Evolutionary conservation across 2,888 invertebrate genomes (phyloP).

Genomic region (Chydorus sphaericus): DNA sequence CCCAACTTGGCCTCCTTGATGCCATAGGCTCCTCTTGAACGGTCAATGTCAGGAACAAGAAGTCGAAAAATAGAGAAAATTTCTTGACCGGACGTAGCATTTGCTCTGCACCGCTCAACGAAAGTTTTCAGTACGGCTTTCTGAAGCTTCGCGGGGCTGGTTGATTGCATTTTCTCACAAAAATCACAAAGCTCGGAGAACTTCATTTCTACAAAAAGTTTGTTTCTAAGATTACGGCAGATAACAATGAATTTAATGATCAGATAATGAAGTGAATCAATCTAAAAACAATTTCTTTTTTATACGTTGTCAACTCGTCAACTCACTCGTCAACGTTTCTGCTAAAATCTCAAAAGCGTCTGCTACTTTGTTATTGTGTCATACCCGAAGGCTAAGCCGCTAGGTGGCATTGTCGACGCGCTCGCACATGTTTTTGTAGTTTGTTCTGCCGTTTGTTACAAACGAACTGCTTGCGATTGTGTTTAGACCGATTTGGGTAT

Average conservation of each 20-base stretch:
- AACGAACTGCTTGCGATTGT: no score
- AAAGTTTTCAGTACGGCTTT: constrained; percentile 37
- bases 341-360: no score
- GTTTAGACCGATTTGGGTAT: no score
- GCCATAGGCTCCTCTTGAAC: constrained; percentile 64
- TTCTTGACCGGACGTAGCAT: constrained; percentile 22
- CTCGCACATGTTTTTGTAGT: no score
- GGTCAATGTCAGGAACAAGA: constrained; percentile 61
- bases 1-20: constrained; percentile 64
- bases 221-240: no score
- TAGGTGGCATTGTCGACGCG: no score
- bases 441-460: no score
- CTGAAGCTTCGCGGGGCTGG: no score
- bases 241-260: not conserved
- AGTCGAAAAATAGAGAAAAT: constrained; percentile 58
- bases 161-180: constrained; percentile 43
- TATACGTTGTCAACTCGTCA: no score
- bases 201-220: constrained; percentile 24
- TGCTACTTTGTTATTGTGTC: no score
- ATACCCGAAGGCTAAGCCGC: no score
- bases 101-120: constrained; percentile 34
- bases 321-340: no score
- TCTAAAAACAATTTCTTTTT: constrained; percentile 15
- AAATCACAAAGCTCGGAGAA: constrained; percentile 31
- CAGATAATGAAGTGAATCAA: constrained; percentile 17